Evolutionary conservation across 1,140 invertebrate species (phyloP).

Genomic region (Augochlora pura): DNA sequence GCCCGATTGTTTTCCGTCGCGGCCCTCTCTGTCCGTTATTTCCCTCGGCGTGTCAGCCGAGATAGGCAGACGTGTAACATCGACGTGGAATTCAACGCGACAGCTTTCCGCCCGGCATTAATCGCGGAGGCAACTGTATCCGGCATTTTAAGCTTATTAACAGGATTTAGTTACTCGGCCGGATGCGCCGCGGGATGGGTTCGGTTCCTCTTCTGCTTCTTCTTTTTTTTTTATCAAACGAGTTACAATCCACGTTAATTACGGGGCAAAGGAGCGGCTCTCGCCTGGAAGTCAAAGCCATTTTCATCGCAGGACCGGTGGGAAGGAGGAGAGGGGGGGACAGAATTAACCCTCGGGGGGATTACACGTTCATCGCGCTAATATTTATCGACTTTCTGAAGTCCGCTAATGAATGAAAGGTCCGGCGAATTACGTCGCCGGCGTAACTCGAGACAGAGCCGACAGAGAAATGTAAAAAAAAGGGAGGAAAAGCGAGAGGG

Average conservation of each 20-base stretch:
- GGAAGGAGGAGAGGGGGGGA: no score
- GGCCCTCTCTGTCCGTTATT: no score
- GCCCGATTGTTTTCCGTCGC: no score
- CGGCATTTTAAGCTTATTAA: background rate
- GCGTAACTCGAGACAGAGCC: background rate
- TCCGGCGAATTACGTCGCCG: background rate
- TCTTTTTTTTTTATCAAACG: background rate
- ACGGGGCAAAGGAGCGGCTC: background rate
- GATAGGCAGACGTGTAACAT: no score
- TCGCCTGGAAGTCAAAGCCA: background rate
- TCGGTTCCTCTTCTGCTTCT: background rate
- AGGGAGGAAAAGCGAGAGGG: no score
- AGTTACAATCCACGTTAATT: background rate
- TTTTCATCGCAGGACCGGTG: background rate
- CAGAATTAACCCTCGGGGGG: background rate
- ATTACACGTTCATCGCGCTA: slow-evolving; percentile 18
- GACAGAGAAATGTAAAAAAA: background rate
- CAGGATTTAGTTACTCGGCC: background rate
- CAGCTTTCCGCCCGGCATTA: no score
- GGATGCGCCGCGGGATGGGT: background rate
- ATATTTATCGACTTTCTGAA: slow-evolving; percentile 9
- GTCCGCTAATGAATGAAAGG: background rate
- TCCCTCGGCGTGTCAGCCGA: no score
- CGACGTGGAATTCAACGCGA: no score
- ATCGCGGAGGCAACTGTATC: background rate